These are phyloP conservation scores for Zaprionus obscuricornis DNA, from an alignment of 2,888 invertebrate species.

Conservation along the genomic window DNA sequence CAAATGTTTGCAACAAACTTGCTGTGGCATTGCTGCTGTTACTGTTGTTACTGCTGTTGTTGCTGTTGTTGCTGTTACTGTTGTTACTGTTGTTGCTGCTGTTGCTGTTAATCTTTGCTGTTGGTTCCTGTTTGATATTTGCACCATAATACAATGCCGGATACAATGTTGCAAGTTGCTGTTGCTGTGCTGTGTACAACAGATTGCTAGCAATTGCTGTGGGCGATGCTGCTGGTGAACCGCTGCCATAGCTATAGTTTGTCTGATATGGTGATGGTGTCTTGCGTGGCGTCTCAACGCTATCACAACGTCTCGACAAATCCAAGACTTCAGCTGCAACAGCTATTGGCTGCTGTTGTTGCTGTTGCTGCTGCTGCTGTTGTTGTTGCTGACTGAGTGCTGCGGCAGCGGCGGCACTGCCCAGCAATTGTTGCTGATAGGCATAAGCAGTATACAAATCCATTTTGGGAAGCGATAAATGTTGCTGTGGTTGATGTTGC, in stretches of 20 bases:
- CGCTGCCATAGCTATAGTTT: constrained; percentile 77
- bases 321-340: constrained; percentile 78
- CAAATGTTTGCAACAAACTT: constrained; percentile 36
- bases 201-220: constrained; percentile 56
- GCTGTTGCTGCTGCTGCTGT: constrained; percentile 54
- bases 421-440: constrained; percentile 75
- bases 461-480: constrained; percentile 70
- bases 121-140: constrained; percentile 65
- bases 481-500: constrained; percentile 47
- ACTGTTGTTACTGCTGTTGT: constrained; percentile 3
- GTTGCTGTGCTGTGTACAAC: constrained; percentile 50
- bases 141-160: constrained; percentile 66
- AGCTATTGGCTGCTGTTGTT: constrained; percentile 34
- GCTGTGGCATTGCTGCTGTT: constrained; percentile 37
- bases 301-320: constrained; percentile 82
- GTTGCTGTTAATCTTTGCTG: constrained; percentile 18
- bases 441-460: constrained; percentile 80
- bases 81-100: too few relatives aligned
- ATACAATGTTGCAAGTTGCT: constrained; percentile 61
- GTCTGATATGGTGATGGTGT: constrained; percentile 82
- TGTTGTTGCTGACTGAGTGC: constrained; percentile 65
- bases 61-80: background rate
- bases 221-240: constrained; percentile 74
- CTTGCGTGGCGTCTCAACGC: constrained; percentile 78
- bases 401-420: constrained; percentile 49